These are phyloP conservation scores for Caerostris darwini DNA, from an alignment of 1,140 invertebrate species.

Conservation along the genomic window DNA sequence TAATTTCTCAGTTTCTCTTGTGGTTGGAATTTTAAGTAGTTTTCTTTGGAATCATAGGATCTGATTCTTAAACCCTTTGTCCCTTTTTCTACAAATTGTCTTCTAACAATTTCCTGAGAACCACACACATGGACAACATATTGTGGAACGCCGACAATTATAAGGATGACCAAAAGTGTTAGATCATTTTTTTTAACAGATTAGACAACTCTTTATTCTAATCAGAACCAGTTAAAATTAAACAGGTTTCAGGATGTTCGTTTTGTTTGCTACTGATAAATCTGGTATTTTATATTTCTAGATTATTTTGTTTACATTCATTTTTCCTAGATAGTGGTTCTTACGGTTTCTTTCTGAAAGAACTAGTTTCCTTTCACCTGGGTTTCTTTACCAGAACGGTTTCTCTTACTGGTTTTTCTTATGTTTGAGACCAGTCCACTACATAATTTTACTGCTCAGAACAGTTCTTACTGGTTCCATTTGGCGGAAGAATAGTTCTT, in stretches of 20 bases:
- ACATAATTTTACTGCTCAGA: too few species aligned
- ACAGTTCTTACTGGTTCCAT: too few species aligned
- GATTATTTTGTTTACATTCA: neutral
- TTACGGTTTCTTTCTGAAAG: too few species aligned
- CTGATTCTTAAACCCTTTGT: conserved; percentile 50
- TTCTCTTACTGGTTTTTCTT: too few species aligned
- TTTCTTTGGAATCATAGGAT: conserved; percentile 44
- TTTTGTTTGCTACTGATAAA: neutral
- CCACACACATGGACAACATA: conserved; percentile 37
- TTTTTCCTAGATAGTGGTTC: too few species aligned
- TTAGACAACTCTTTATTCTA: neutral
- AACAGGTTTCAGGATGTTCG: neutral
- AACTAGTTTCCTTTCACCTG: too few species aligned
- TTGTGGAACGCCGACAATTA: neutral
- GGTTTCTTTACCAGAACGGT: too few species aligned
- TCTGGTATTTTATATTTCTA: too few species aligned
- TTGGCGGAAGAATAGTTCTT: too few species aligned
- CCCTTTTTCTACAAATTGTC: conserved; percentile 33
- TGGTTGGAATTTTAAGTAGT: neutral
- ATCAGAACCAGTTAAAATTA: neutral
- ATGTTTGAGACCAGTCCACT: too few species aligned
- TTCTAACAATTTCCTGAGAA: conserved; percentile 31
- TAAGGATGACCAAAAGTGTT: neutral
- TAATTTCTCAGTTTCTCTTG: conserved; percentile 43
- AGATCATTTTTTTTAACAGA: neutral